Conservation (phyloP, 2,888 invertebrate species). For the Melieria picta region DNA sequence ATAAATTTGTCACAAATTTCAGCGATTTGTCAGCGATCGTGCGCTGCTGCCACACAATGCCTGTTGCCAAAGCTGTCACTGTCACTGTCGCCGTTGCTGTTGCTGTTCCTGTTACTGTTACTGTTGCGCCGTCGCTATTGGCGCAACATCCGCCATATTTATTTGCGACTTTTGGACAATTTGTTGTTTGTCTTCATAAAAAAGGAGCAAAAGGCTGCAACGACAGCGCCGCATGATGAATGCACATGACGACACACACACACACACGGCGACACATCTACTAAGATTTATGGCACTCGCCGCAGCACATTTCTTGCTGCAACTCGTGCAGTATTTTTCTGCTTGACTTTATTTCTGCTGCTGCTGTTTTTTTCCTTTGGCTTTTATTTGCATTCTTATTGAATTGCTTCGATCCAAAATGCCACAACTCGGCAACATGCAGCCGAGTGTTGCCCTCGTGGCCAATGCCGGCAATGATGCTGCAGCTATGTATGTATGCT, state of each 20-base stretch:
- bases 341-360: background rate
- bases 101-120: slow-evolving; percentile 15
- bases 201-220: no score
- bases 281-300: no score
- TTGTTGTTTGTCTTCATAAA: no score
- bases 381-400: slow-evolving; percentile 39
- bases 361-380: background rate
- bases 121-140: slow-evolving; percentile 5
- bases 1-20: slow-evolving; percentile 37
- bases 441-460: slow-evolving; percentile 9
- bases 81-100: slow-evolving; percentile 46
- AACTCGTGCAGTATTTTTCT: no score
- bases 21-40: slow-evolving; percentile 44
- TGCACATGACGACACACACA: no score
- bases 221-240: no score
- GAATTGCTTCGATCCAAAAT: slow-evolving; percentile 49
- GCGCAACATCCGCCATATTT: no score
- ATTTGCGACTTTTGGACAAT: no score
- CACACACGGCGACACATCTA: no score
- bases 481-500: no score
- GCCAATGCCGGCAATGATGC: no score
- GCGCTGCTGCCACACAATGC: slow-evolving; percentile 23
- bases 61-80: slow-evolving; percentile 16
- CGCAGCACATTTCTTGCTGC: no score
- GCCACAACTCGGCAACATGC: slow-evolving; percentile 10